Evolutionary conservation across 2,888 invertebrate genomes (phyloP).

Genomic region (Diploptera punctata): DNA sequence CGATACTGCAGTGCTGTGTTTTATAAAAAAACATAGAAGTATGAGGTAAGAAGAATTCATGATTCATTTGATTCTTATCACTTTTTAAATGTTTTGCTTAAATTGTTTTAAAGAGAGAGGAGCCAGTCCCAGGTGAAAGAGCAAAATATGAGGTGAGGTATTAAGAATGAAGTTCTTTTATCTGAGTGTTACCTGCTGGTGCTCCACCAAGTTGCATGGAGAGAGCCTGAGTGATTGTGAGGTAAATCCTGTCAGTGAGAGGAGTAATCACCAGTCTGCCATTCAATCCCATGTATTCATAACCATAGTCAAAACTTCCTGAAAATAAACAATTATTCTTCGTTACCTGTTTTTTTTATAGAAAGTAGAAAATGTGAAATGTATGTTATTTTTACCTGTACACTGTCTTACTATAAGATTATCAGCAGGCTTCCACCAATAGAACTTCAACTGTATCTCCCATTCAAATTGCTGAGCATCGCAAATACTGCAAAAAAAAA

Average conservation of each 20-base stretch:
- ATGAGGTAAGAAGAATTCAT: too few relatives aligned
- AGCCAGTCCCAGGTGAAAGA: too few relatives aligned
- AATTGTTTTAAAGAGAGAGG: too few relatives aligned
- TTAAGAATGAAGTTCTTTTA: too few relatives aligned
- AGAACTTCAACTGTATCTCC: constrained; percentile 93
- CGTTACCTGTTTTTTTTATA: too few relatives aligned
- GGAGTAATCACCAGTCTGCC: constrained; percentile 92
- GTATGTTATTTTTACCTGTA: constrained; percentile 63
- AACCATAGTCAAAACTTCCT: constrained; percentile 89
- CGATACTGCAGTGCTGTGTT: too few relatives aligned
- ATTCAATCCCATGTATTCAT: constrained; percentile 95
- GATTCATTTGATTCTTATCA: too few relatives aligned
- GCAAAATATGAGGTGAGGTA: too few relatives aligned
- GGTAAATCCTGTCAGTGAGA: constrained; percentile 89
- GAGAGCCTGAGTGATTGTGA: constrained; percentile 91
- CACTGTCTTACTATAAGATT: constrained; percentile 85
- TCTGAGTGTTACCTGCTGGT: constrained; percentile 78
- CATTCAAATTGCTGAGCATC: constrained; percentile 89
- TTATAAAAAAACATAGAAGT: too few relatives aligned
- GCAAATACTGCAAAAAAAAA: constrained; percentile 67
- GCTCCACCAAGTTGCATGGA: constrained; percentile 92
- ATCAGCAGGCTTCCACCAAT: constrained; percentile 85
- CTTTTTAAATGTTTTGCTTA: too few relatives aligned
- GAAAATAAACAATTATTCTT: too few relatives aligned
- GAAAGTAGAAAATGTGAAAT: too few relatives aligned